phyloP scores from a whole-genome alignment of 2,888 invertebrate species.

The Corythucha ciliata region DNA sequence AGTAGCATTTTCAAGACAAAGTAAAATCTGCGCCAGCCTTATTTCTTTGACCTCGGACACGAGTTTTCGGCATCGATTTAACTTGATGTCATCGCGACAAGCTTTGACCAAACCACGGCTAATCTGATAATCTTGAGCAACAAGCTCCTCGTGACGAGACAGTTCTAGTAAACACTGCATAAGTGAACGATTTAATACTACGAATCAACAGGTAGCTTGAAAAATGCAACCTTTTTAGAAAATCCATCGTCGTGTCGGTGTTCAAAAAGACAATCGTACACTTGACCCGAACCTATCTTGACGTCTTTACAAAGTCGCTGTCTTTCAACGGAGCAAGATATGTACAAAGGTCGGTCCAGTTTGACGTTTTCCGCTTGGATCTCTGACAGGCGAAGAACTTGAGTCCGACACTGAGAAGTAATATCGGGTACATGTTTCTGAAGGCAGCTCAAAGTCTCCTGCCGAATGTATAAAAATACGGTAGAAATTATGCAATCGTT shows the following conservation, averaged over 20 bases:
- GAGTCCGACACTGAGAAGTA: constrained; percentile 42
- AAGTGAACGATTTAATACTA: neutral
- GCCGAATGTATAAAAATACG: neutral
- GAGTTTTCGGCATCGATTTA: constrained; percentile 72
- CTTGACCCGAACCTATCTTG: constrained; percentile 54
- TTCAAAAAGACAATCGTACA: constrained; percentile 80
- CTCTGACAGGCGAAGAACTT: constrained; percentile 75
- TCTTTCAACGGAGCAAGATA: constrained; percentile 67
- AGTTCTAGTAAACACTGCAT: constrained; percentile 68
- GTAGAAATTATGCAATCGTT: neutral
- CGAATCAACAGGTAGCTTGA: neutral
- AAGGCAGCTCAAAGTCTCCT: constrained; percentile 22
- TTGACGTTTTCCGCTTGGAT: constrained; percentile 82
- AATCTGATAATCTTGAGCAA: constrained; percentile 82
- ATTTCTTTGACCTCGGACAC: constrained; percentile 74
- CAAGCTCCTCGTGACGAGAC: constrained; percentile 72
- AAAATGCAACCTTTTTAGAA: constrained; percentile 41
- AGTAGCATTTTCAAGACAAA: constrained; percentile 76
- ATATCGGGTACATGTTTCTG: constrained; percentile 23
- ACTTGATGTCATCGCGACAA: constrained; percentile 82
- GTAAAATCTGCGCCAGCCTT: constrained; percentile 75
- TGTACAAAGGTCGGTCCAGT: constrained; percentile 75
- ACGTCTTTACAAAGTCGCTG: constrained; percentile 67
- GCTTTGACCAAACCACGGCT: constrained; percentile 80
- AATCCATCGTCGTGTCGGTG: constrained; percentile 65